phyloP scores from a whole-genome alignment of 2,888 invertebrate genomes.

The Pandemis cinnamomeana region DNA sequence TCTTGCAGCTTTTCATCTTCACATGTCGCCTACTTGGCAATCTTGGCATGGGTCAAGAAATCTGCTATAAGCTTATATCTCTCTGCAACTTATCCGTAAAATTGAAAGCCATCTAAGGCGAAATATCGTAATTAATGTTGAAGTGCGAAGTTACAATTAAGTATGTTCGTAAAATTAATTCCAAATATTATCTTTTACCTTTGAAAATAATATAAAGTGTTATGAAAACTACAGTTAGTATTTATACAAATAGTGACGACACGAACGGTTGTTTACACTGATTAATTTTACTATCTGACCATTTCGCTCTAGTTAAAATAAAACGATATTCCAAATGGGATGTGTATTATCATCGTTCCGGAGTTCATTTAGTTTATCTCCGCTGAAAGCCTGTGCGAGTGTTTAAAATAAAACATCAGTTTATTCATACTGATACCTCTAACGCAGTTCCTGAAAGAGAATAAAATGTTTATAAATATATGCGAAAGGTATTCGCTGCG shows the following conservation, averaged over 20 bases:
- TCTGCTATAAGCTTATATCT: too few relatives aligned
- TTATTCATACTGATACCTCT: constrained; percentile 39
- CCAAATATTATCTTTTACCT: not conserved
- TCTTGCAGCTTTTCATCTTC: too few relatives aligned
- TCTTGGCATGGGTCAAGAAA: too few relatives aligned
- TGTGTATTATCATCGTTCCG: constrained; percentile 1
- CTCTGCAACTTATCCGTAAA: too few relatives aligned
- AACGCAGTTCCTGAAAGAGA: constrained; percentile 43
- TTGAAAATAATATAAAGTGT: not conserved
- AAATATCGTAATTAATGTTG: not conserved
- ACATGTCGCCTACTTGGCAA: too few relatives aligned
- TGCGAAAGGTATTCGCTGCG: constrained; percentile 43
- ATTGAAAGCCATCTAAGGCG: too few relatives aligned
- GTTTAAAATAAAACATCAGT: constrained; percentile 31
- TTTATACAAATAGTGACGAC: not conserved
- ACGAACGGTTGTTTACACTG: not conserved
- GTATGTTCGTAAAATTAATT: not conserved
- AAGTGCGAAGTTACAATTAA: not conserved
- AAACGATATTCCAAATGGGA: not conserved
- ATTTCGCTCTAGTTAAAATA: not conserved
- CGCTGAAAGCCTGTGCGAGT: constrained; percentile 10
- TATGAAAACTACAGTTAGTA: not conserved
- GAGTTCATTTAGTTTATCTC: constrained; percentile 13
- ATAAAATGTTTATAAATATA: constrained; percentile 43
- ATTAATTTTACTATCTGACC: constrained; percentile 1